Evolutionary conservation across 2,888 invertebrate species (phyloP).

Genomic region (Neoascia interrupta): DNA sequence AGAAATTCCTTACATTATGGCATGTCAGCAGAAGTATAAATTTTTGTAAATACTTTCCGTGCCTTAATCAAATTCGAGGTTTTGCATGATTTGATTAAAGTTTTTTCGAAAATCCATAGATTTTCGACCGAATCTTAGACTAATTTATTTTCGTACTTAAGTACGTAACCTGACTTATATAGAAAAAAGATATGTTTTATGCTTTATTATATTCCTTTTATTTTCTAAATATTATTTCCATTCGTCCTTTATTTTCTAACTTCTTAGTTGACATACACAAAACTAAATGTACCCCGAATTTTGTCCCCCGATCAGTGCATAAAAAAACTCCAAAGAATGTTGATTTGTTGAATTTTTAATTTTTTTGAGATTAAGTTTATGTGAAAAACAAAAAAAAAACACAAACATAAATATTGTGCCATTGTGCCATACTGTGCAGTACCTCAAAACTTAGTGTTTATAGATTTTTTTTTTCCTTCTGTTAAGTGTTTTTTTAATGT

Average conservation of each 20-base stretch:
- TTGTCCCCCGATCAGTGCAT: background rate
- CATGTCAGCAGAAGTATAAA: too few species aligned
- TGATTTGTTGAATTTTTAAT: slow-evolving; percentile 11
- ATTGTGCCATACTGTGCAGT: slow-evolving; percentile 80
- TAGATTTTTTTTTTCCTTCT: slow-evolving; percentile 2
- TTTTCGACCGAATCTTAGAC: background rate
- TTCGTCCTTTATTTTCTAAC: slow-evolving; percentile 6
- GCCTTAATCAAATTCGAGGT: background rate
- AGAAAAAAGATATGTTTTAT: background rate
- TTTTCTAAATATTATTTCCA: slow-evolving; percentile 11
- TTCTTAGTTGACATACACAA: slow-evolving; percentile 27
- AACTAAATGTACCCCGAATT: background rate
- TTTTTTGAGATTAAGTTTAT: slow-evolving; percentile 9
- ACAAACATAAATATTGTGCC: slow-evolving; percentile 54
- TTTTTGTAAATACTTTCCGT: too few species aligned
- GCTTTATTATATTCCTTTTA: background rate
- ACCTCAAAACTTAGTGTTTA: slow-evolving; percentile 76
- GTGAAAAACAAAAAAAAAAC: slow-evolving; percentile 67
- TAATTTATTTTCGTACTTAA: background rate
- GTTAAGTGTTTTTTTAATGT: slow-evolving; percentile 1
- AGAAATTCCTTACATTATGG: too few species aligned
- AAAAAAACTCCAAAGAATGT: slow-evolving; percentile 67
- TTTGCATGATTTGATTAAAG: background rate
- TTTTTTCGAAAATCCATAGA: background rate
- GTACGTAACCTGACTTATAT: background rate